These are phyloP conservation scores for Neodiprion fabricii DNA, from an alignment of 1,140 invertebrate genomes.

Conservation along the genomic window DNA sequence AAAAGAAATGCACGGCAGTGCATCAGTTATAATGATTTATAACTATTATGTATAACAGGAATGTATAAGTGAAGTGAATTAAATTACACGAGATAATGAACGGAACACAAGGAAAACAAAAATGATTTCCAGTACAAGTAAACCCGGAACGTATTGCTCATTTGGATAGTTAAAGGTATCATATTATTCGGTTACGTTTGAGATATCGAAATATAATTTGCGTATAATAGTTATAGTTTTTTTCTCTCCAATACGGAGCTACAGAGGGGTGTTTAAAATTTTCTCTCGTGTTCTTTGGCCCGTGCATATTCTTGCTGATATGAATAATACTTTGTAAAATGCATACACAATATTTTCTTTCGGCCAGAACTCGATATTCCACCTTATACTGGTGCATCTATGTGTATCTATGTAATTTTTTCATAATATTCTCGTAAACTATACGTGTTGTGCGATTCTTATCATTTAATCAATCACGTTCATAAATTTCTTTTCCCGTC, in stretches of 20 bases:
- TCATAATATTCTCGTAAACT: too few species aligned
- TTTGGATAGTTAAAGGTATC: not conserved
- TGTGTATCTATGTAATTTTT: too few species aligned
- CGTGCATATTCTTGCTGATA: not conserved
- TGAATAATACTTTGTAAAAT: too few species aligned
- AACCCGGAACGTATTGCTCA: not conserved
- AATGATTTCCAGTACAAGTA: not conserved
- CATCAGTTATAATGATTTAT: not conserved
- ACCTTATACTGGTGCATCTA: too few species aligned
- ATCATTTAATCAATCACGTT: too few species aligned
- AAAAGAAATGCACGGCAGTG: conserved; percentile 11
- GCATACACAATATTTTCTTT: too few species aligned
- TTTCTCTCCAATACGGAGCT: too few species aligned
- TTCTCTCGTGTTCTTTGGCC: not conserved
- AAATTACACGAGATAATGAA: not conserved
- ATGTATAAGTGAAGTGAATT: too few species aligned
- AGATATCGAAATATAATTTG: not conserved
- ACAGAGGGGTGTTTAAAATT: not conserved
- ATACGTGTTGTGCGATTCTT: too few species aligned
- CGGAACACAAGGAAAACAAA: not conserved
- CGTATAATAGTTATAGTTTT: too few species aligned
- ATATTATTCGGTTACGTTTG: not conserved
- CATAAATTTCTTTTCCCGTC: too few species aligned
- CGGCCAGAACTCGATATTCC: too few species aligned
- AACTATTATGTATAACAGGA: conserved; percentile 27